A percentile compares a stretch with the other conserved stretches of the same genome.
These are phyloP conservation scores for Coregonus sp. DNA, from an alignment of 2,797 vertebrate genomes.

Conservation along the genomic window DNA sequence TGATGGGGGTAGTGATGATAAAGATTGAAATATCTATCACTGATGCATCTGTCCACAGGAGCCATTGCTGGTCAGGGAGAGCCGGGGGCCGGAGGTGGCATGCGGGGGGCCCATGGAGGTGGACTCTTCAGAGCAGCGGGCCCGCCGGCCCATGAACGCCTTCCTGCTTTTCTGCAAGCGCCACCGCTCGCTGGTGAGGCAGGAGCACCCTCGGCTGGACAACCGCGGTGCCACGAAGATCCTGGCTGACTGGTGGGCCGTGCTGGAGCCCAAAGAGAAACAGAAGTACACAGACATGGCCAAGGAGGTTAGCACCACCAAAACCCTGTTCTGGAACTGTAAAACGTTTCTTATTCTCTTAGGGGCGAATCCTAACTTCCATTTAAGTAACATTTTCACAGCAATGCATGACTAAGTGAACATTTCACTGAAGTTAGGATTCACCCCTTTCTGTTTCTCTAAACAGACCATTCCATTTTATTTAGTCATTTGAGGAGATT, in stretches of 20 bases:
- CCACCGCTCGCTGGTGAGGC: conserved; percentile 95
- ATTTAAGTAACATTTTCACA: not conserved
- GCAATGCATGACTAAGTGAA: too few species aligned
- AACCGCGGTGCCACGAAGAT: conserved; percentile 99
- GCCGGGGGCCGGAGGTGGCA: conserved; percentile 71
- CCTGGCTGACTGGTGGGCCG: conserved; percentile 98
- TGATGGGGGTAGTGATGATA: not conserved
- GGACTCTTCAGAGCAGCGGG: conserved; percentile 90
- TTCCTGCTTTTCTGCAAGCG: conserved; percentile 99
- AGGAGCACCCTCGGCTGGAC: conserved; percentile 96
- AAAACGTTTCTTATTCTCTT: not conserved
- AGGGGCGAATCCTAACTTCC: not conserved
- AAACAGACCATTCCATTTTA: not conserved
- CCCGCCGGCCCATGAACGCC: conserved; percentile 97
- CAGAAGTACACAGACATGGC: conserved; percentile 99
- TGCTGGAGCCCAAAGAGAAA: conserved; percentile 96
- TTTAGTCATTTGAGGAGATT: not conserved
- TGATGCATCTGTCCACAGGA: conserved; percentile 45
- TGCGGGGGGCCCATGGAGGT: conserved; percentile 75
- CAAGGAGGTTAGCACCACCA: conserved; percentile 85
- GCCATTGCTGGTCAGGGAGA: conserved; percentile 60
- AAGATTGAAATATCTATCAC: not conserved
- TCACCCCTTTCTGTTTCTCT: not conserved
- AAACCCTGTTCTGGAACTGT: not conserved
- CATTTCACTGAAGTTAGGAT: not conserved